phyloP scores from a whole-genome alignment of 2,113 vertebrate species.

The Oncorhynchus keta region DNA sequence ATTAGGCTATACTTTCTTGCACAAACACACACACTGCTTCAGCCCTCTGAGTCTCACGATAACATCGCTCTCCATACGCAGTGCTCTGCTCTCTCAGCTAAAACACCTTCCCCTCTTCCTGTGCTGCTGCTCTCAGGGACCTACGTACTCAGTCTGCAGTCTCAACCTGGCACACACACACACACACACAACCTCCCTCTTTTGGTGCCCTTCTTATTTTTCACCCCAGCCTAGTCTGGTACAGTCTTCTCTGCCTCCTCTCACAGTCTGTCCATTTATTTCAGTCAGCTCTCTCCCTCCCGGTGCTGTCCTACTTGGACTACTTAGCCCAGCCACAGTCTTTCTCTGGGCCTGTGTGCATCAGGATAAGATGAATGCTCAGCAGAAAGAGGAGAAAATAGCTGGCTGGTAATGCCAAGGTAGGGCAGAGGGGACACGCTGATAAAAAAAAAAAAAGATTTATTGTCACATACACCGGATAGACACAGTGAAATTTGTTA shows the following conservation, averaged over 20 bases:
- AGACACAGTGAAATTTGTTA: too few relatives aligned
- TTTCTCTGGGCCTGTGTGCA: neutral
- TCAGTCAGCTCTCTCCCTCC: slow-evolving; percentile 29
- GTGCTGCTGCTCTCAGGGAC: slow-evolving; percentile 35
- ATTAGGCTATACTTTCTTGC: neutral
- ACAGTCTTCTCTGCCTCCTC: slow-evolving; percentile 30
- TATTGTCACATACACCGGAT: too few relatives aligned
- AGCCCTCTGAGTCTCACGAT: slow-evolving; percentile 25
- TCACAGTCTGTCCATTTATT: slow-evolving; percentile 14
- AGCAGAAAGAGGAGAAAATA: slow-evolving; percentile 58
- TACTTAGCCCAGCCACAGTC: slow-evolving; percentile 47
- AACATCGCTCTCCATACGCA: slow-evolving; percentile 7
- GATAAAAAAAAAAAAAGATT: neutral
- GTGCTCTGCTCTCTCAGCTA: slow-evolving; percentile 29
- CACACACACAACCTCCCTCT: slow-evolving; percentile 20
- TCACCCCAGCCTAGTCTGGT: slow-evolving; percentile 32
- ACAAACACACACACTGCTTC: slow-evolving; percentile 13
- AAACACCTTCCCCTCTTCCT: slow-evolving; percentile 27
- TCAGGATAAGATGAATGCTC: slow-evolving; percentile 56
- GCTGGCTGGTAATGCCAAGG: slow-evolving; percentile 2
- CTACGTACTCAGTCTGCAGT: slow-evolving; percentile 15
- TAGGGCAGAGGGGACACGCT: neutral
- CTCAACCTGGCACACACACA: slow-evolving; percentile 22
- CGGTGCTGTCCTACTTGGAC: slow-evolving; percentile 35
- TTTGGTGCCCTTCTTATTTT: slow-evolving; percentile 51